Evolutionary conservation across 2,113 vertebrate species (phyloP), one percentile per base, ranked within the genome.

Genomic region (human): DNA sequence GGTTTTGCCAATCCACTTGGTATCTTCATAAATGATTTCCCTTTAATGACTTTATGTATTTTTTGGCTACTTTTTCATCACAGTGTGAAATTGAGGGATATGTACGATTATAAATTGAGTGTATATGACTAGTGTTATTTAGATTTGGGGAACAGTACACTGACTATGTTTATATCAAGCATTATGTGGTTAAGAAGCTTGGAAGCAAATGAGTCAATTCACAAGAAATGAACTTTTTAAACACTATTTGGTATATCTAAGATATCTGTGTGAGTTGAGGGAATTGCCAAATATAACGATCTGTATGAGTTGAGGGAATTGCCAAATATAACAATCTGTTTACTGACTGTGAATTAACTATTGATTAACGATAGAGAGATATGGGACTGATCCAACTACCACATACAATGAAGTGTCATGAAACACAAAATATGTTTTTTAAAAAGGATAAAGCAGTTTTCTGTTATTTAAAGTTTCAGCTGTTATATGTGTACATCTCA

Each of bases 61-160:
- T 96, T 40, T 17, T 48, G 23, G 70, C 32, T 22, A 92, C 27
- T 50, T 95, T 97, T 89, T 86, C 87, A 90, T 48, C 30, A 87
- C 38, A 45, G 59, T 87, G 57, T 50, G 43, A 95, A 68, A 72
- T 2, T 59, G 68, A 93, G 30, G n/a, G 35, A 68, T 76, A 93
- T 32, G n/a, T 64, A 25, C 81, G 59, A 68, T 82, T 78, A 92
- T 45, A 84, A 38, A 88, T 76, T 55, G 85, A 81, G 17, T 75
- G 59, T 43, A 9, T 93, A 12, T 66, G 35, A 87, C 38, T 9
- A 92, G 72, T 64, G 5, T n/a, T 80, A 84, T 88, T 84, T 87
- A 70, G 1, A 22, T 48, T 72, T 93, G 52, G 79, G 80, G 80
- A 84, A 55, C 20, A n/a, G 20, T 79, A 61, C 32, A 66, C 17